Conservation (phyloP, 2,113 vertebrate species). For the Synchiropus splendidus region DNA sequence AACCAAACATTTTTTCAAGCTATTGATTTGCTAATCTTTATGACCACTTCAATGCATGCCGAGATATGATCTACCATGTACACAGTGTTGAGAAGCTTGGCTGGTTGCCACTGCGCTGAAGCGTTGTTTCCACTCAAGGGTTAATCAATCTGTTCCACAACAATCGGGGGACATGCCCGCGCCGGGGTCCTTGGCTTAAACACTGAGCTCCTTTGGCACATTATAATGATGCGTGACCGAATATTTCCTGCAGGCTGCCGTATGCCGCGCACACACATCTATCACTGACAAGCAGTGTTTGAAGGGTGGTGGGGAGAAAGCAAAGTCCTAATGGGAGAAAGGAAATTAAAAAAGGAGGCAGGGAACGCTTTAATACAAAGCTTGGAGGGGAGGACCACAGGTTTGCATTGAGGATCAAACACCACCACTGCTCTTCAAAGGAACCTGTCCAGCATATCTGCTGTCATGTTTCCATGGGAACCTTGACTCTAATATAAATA, state of each 20-base stretch:
- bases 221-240: conserved; percentile 42
- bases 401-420: conserved; percentile 39
- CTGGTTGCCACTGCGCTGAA: conserved; percentile 11
- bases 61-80: too few species aligned
- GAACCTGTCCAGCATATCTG: conserved; percentile 11
- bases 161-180: conserved; percentile 42
- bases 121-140: conserved; percentile 24
- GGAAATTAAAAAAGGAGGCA: conserved; percentile 27
- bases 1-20: too few species aligned
- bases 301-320: conserved; percentile 3
- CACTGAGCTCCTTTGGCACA: conserved; percentile 27
- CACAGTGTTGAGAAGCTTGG: too few species aligned
- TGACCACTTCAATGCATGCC: too few species aligned
- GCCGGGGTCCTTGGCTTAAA: conserved; percentile 29
- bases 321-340: conserved; percentile 8
- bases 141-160: conserved; percentile 50
- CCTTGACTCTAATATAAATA: too few species aligned
- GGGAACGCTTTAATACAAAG: conserved; percentile 33
- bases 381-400: too few species aligned
- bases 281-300: conserved; percentile 21
- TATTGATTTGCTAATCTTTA: too few species aligned
- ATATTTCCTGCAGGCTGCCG: too few species aligned
- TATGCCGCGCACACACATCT: conserved; percentile 35
- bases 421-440: conserved; percentile 27
- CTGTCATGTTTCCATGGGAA: conserved; percentile 37